These are phyloP conservation scores for Conus betulinus DNA, from an alignment of 1,140 invertebrate species.

Conservation along the genomic window DNA sequence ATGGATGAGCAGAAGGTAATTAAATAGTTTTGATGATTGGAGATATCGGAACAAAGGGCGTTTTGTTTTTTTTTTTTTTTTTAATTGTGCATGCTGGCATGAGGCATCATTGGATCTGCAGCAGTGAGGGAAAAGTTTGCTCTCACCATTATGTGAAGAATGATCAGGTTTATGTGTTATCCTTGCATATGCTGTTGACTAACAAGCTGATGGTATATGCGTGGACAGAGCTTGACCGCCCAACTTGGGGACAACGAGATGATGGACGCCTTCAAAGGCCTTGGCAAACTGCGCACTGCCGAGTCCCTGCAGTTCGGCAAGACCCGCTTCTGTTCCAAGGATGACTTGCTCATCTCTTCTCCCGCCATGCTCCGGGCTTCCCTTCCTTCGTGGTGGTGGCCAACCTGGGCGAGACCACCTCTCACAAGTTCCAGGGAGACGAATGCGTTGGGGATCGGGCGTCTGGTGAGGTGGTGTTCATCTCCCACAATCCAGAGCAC, in stretches of 20 bases:
- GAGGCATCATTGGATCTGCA: no score
- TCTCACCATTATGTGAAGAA: no score
- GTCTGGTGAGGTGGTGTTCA: constrained; percentile 53
- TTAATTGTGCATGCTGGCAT: no score
- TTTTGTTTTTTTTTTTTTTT: no score
- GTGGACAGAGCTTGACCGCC: constrained; percentile 62
- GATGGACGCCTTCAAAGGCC: constrained; percentile 63
- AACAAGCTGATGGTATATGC: background rate
- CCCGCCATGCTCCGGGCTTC: constrained; percentile 69
- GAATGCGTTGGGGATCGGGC: constrained; percentile 41
- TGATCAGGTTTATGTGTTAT: background rate
- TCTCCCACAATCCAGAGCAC: constrained; percentile 39
- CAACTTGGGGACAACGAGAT: constrained; percentile 54
- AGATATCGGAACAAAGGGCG: no score
- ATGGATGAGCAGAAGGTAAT: no score
- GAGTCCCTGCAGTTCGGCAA: constrained; percentile 73
- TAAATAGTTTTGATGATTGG: no score
- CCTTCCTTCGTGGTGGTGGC: constrained; percentile 66
- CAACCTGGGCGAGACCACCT: constrained; percentile 57
- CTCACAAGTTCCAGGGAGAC: constrained; percentile 37
- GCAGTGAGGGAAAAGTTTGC: no score
- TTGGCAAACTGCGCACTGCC: constrained; percentile 65
- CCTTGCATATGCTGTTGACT: background rate
- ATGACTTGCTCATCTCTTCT: constrained; percentile 64
- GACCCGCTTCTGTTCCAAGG: constrained; percentile 55